Conservation (phyloP, 2,113 vertebrate genomes). For the Pseudolaguvia tuberculata region DNA sequence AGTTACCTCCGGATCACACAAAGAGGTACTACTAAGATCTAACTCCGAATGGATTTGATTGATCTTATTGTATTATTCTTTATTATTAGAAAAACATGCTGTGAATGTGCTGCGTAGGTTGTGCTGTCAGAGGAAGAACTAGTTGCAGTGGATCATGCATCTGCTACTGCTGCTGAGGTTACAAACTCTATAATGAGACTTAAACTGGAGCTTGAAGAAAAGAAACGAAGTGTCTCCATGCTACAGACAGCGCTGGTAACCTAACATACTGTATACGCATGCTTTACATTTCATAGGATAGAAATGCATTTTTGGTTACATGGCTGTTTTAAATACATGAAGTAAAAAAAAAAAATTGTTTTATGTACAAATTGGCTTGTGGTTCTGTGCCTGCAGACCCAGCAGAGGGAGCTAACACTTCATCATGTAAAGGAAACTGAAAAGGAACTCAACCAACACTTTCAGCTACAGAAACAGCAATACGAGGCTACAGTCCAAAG, state of each 20-base stretch:
- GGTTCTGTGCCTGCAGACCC: constrained; percentile 66
- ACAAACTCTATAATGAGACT: constrained; percentile 77
- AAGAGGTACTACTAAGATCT: constrained; percentile 66
- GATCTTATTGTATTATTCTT: background rate
- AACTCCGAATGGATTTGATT: background rate
- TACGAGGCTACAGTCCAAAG: constrained; percentile 89
- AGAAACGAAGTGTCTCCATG: constrained; percentile 75
- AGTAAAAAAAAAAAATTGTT: too few species aligned
- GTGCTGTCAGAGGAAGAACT: constrained; percentile 76
- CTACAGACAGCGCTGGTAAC: constrained; percentile 85
- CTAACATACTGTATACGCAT: background rate
- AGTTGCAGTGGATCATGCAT: constrained; percentile 68
- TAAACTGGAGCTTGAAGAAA: constrained; percentile 88
- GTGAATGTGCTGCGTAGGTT: constrained; percentile 55
- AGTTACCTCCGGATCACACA: constrained; percentile 68
- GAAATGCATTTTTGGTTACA: background rate
- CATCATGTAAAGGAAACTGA: constrained; percentile 80
- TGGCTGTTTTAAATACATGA: background rate
- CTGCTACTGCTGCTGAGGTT: constrained; percentile 76
- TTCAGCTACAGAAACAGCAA: constrained; percentile 83
- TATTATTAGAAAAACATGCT: background rate
- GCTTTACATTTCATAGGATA: background rate
- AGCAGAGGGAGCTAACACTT: constrained; percentile 82
- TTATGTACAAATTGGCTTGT: background rate
- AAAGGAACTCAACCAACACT: constrained; percentile 76